Evolutionary conservation across 2,888 invertebrate genomes (phyloP).

Genomic region (Sympetrum striolatum): DNA sequence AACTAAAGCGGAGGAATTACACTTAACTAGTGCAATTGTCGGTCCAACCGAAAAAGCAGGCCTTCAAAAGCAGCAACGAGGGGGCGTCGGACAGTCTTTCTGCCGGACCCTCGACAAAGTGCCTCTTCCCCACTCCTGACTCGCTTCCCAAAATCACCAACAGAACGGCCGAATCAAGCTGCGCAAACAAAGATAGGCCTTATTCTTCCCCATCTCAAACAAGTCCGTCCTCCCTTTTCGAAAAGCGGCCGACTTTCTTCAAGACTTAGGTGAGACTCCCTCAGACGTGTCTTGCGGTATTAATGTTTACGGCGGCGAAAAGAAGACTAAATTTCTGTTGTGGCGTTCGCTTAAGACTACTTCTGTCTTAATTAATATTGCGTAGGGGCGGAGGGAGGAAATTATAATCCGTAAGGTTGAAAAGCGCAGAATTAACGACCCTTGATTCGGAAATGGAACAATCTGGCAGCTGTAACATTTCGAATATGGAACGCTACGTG

Average conservation of each 20-base stretch:
- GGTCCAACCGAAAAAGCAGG: background rate
- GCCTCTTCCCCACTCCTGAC: background rate
- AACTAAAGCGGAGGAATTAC: background rate
- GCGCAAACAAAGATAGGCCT: conserved; percentile 45
- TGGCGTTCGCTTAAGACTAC: background rate
- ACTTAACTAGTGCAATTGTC: background rate
- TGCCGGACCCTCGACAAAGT: conserved; percentile 2
- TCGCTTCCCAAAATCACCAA: background rate
- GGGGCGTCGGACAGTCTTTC: background rate
- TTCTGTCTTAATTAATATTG: background rate
- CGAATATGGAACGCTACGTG: background rate
- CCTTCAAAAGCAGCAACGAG: background rate
- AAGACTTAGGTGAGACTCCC: background rate
- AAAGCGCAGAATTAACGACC: background rate
- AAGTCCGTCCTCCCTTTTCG: background rate
- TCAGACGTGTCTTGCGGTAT: background rate
- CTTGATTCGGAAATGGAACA: background rate
- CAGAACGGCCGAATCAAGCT: conserved; percentile 44
- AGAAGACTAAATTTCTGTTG: background rate
- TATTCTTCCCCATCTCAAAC: conserved; percentile 18
- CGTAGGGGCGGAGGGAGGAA: no score
- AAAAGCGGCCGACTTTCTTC: background rate
- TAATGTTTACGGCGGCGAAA: background rate
- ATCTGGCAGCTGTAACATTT: background rate
- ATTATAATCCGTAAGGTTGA: background rate